These are phyloP conservation scores for Mesaphorura yosii DNA, from an alignment of 1,140 invertebrate genomes.

Conservation along the genomic window DNA sequence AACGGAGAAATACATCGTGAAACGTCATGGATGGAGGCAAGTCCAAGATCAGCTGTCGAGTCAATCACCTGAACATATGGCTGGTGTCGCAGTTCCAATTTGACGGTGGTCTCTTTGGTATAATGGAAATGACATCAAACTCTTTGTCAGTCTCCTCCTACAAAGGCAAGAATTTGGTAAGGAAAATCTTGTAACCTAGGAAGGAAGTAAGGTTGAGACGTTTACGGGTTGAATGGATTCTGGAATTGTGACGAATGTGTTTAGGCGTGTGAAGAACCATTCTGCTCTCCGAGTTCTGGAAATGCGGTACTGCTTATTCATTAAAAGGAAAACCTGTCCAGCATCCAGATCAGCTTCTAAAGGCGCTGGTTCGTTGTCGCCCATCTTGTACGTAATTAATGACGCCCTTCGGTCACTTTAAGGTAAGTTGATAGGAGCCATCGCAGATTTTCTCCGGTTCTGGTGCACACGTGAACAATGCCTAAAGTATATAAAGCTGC, in stretches of 20 bases:
- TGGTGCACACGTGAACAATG: no score
- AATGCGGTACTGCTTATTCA: constrained; percentile 61
- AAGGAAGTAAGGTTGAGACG: no score
- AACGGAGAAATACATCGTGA: neutral
- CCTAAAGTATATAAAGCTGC: no score
- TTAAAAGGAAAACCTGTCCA: constrained; percentile 53
- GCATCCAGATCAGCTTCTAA: constrained; percentile 43
- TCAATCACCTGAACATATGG: constrained; percentile 42
- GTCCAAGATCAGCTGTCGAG: neutral
- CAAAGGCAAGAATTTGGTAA: neutral
- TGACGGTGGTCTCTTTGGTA: constrained; percentile 43
- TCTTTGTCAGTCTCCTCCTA: constrained; percentile 35
- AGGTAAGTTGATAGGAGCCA: no score
- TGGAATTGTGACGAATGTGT: constrained; percentile 46
- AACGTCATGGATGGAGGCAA: no score
- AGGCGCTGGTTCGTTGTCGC: neutral
- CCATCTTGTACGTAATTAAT: neutral
- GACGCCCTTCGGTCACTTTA: no score
- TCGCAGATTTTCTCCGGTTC: no score
- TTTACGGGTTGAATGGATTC: constrained; percentile 35
- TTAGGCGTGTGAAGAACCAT: constrained; percentile 61
- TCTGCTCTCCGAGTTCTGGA: constrained; percentile 61
- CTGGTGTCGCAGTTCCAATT: constrained; percentile 43
- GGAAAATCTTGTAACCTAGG: no score
- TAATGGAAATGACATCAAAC: constrained; percentile 51